Percentiles rank a stretch among this genome's conserved stretches.
These are phyloP conservation scores for Matsumyia berberina DNA, from an alignment of 2,888 invertebrate genomes.

Conservation along the genomic window DNA sequence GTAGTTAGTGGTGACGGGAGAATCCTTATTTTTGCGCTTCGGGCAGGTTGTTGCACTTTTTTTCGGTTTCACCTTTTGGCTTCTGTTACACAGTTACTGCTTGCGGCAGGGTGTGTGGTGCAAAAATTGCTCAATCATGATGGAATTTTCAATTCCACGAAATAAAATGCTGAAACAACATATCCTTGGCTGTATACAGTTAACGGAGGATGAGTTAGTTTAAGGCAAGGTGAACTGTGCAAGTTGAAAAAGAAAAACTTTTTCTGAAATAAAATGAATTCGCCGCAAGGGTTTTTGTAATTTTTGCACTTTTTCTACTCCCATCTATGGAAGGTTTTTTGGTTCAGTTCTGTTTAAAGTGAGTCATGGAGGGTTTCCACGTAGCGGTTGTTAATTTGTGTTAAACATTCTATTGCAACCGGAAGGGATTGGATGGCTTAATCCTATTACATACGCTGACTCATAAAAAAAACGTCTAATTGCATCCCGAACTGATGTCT, in stretches of 20 bases:
- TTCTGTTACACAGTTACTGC: slow-evolving; percentile 38
- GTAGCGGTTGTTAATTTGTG: too few species aligned
- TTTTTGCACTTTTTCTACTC: neutral
- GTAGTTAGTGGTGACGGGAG: neutral
- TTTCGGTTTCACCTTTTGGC: slow-evolving; percentile 26
- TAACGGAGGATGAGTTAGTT: neutral
- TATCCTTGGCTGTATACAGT: slow-evolving; percentile 35
- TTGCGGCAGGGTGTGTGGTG: slow-evolving; percentile 29
- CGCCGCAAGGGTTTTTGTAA: slow-evolving; percentile 4
- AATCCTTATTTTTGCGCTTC: slow-evolving; percentile 1
- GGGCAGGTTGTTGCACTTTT: slow-evolving; percentile 50
- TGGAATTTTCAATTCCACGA: slow-evolving; percentile 58
- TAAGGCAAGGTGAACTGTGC: slow-evolving; percentile 45
- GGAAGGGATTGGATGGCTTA: too few species aligned
- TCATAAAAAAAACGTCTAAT: too few species aligned
- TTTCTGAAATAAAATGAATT: slow-evolving; percentile 38
- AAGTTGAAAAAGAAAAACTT: slow-evolving; percentile 47
- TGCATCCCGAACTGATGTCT: neutral
- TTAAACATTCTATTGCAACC: too few species aligned
- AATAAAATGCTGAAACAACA: slow-evolving; percentile 51
- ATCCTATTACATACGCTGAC: too few species aligned
- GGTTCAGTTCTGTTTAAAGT: neutral
- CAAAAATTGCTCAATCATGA: slow-evolving; percentile 71
- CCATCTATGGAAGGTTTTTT: neutral
- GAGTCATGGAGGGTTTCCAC: too few species aligned